Conservation (phyloP, 2,888 invertebrate species). For the Drosophila ustulata region DNA sequence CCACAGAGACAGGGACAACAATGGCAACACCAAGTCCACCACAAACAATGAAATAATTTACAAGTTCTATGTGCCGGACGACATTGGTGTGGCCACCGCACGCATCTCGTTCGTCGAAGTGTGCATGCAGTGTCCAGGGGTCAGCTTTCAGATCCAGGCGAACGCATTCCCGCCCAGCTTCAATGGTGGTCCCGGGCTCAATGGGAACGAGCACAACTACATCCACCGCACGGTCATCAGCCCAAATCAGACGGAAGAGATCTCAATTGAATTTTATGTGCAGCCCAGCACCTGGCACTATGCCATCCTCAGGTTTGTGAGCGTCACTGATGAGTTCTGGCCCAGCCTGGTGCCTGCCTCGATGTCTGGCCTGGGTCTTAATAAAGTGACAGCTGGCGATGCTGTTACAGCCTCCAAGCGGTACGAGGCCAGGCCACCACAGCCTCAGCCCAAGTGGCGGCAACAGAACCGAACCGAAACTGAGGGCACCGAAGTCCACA, state of each 20-base stretch:
- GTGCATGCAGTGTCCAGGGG: conserved; percentile 85
- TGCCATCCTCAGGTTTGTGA: conserved; percentile 84
- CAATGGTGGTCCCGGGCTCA: conserved; percentile 9
- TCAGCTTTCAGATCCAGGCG: conserved; percentile 86
- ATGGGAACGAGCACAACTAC: conserved; percentile 85
- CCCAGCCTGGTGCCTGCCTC: not conserved
- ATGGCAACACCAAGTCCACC: conserved; percentile 34
- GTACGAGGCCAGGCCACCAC: conserved; percentile 1
- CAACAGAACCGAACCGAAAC: conserved; percentile 26
- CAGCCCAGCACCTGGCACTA: conserved; percentile 88
- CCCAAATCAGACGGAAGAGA: conserved; percentile 84
- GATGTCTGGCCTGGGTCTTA: conserved; percentile 5
- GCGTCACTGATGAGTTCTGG: conserved; percentile 27
- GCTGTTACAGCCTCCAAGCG: not conserved
- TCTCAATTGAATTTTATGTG: conserved; percentile 86
- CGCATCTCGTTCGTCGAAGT: conserved; percentile 83
- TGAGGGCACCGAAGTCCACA: conserved; percentile 34
- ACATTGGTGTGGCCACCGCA: conserved; percentile 81
- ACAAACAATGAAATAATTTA: conserved; percentile 83
- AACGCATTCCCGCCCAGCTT: conserved; percentile 85
- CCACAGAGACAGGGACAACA: conserved; percentile 19
- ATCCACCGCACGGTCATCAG: conserved; percentile 86
- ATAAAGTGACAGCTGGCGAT: conserved; percentile 7
- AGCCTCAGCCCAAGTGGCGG: conserved; percentile 9
- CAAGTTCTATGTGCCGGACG: conserved; percentile 86